Conservation (phyloP, 2,113 vertebrate genomes). For the Pollachius pollachius region DNA sequence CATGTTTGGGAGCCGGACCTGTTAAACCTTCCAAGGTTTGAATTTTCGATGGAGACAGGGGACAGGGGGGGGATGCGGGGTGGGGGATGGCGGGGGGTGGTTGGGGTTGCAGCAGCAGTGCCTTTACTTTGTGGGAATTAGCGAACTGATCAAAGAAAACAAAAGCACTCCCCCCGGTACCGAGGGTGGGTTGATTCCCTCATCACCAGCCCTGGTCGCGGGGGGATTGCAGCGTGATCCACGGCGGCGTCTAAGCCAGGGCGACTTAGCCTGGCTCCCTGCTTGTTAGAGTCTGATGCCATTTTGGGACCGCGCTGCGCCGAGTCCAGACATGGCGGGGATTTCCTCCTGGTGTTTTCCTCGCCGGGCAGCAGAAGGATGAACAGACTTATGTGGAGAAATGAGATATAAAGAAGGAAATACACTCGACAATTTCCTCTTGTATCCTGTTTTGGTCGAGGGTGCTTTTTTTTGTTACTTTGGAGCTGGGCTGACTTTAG, state of each 20-base stretch:
- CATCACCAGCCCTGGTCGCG: slow-evolving; percentile 55
- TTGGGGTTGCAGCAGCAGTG: slow-evolving; percentile 15
- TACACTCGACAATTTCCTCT: slow-evolving; percentile 66
- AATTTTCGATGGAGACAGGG: slow-evolving; percentile 16
- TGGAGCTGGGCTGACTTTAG: too few relatives aligned
- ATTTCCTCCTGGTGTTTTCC: slow-evolving; percentile 65
- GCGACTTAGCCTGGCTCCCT: slow-evolving; percentile 65
- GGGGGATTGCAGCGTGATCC: slow-evolving; percentile 66
- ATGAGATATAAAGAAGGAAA: slow-evolving; percentile 66
- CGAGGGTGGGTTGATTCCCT: slow-evolving; percentile 45
- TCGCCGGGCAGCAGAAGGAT: slow-evolving; percentile 36
- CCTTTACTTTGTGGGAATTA: slow-evolving; percentile 48
- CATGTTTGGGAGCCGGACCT: slow-evolving; percentile 25
- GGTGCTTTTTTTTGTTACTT: too few relatives aligned
- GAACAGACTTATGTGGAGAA: slow-evolving; percentile 61
- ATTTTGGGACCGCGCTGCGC: slow-evolving; percentile 62
- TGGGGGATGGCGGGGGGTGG: not conserved
- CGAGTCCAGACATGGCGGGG: slow-evolving; percentile 63
- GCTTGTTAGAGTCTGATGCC: slow-evolving; percentile 58
- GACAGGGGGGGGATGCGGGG: not conserved
- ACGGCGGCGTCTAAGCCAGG: slow-evolving; percentile 62
- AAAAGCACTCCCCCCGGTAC: slow-evolving; percentile 35
- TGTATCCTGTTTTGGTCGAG: slow-evolving; percentile 28
- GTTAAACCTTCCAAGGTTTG: slow-evolving; percentile 38
- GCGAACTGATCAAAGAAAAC: slow-evolving; percentile 58